Base-by-base conservation (phyloP, 2,888 invertebrate species). In the Amphiduros pacificus region DNA sequence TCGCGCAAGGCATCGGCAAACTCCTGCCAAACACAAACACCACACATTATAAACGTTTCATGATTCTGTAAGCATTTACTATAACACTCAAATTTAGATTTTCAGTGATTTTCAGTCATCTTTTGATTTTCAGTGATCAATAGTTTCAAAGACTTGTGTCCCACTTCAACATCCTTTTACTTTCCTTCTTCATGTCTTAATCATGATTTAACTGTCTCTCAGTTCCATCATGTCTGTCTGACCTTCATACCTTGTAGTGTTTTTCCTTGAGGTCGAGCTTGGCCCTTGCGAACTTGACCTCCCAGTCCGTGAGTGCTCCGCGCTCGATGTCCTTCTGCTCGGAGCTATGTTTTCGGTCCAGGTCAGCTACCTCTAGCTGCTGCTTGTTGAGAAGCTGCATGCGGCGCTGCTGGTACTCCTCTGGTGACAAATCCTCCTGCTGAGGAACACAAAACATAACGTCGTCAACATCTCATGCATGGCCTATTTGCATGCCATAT, bases 261-360 rank as follows among this genome's bases (percentile, higher is more conserved):
- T 72, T 77, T 61, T 79, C 78, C 68, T 77, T 77, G 29, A 78
- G 66, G 27, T 75, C 72, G 5, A 79, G 73, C 60, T 79, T 77
- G 36, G 77, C 77, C n/a, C 74, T 68, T n/a, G 78, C 78, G 67
- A 70, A 78, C 28, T 67, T 63, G n/a, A 78, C 76, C 63, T 79
- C 77, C 77, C 79, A 80, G 67, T 80, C 77, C 20, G 74, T 68
- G n/a, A 77, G 69, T 2, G 78, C 77, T 4, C 71, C 73, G 9
- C 66, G 64, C 63, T 77, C 73, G 5, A 75, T 71, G 5, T 71
- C 70, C 24, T 64, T 65, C 67, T 76, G 74, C 64, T 80, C 78
- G 11, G 68, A 67, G 0, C 69, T 61, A 26, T 73, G 71, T 48
- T 70, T 64, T 49, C 67, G 69, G 48, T 80, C 78, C 5, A 80